Evolutionary conservation across 2,113 vertebrate species (phyloP).

Genomic region (Stigmatopora nigra): DNA sequence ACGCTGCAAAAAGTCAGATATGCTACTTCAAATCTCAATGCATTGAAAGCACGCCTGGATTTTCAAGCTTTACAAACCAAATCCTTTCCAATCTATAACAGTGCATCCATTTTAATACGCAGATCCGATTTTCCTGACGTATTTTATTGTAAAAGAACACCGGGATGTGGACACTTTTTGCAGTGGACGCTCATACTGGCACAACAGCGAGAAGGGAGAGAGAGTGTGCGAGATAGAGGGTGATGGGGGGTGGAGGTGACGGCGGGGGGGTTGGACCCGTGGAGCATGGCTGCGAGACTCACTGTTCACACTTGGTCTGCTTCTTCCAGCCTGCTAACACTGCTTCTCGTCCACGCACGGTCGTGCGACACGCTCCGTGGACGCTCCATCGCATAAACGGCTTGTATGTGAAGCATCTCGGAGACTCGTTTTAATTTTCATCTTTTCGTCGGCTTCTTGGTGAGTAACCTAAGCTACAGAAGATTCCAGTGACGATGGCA

Average conservation of each 20-base stretch:
- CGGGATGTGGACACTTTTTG: constrained; percentile 21
- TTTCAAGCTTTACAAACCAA: background rate
- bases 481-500: background rate
- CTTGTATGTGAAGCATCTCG: background rate
- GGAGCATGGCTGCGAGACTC: constrained; percentile 51
- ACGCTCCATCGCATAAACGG: constrained; percentile 5
- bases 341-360: constrained; percentile 18
- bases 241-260: background rate
- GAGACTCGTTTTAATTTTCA: background rate
- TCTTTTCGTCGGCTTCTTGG: constrained; percentile 2
- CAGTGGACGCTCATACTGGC: constrained; percentile 37
- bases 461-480: background rate
- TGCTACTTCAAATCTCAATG: background rate
- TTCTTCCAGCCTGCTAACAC: constrained; percentile 20
- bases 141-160: background rate
- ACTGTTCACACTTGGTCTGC: constrained; percentile 25
- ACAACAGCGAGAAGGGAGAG: constrained; percentile 29
- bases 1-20: constrained; percentile 36
- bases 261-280: constrained; percentile 21
- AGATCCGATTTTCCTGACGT: background rate
- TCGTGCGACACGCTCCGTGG: constrained; percentile 9
- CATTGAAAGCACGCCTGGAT: background rate
- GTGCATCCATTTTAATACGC: too few relatives aligned
- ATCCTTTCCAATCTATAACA: background rate
- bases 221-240: background rate